Evolutionary conservation across 2,113 vertebrate genomes (phyloP).

Genomic region (Labeo catla): DNA sequence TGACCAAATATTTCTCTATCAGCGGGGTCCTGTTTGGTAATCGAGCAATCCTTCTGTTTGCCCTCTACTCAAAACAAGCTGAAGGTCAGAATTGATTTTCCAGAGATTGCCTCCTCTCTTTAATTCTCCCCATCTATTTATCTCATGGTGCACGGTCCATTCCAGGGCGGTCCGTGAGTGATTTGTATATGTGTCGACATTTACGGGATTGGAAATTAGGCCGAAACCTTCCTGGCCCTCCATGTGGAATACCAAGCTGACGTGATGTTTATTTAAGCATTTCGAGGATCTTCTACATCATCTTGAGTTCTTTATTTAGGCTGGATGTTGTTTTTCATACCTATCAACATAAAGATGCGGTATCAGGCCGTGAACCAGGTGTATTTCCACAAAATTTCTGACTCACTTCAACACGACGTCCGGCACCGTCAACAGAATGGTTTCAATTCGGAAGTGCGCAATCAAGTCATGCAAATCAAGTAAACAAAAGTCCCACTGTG

Average conservation of each 20-base stretch:
- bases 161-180: conserved; percentile 5
- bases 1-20: not conserved
- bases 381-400: not conserved
- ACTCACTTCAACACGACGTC: not conserved
- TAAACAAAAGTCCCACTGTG: not conserved
- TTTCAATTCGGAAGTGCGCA: conserved; percentile 3
- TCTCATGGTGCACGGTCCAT: not conserved
- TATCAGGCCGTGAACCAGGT: not conserved
- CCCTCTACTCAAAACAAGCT: conserved; percentile 27
- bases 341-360: not conserved
- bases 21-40: not conserved
- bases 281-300: conserved; percentile 30
- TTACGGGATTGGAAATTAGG: conserved; percentile 49
- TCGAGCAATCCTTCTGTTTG: conserved; percentile 41
- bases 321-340: not conserved
- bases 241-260: conserved; percentile 30
- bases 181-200: conserved; percentile 51
- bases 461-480: conserved; percentile 21
- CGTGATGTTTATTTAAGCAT: conserved; percentile 4
- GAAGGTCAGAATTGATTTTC: conserved; percentile 49
- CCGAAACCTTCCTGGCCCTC: conserved; percentile 36
- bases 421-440: conserved; percentile 19
- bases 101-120: conserved; percentile 18
- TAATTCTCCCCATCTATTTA: not conserved
- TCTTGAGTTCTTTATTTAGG: conserved; percentile 22